Percentiles rank a stretch among this genome's conserved stretches.
Conservation (phyloP, 1,140 invertebrate species). For the Andrena cerasifolii region DNA sequence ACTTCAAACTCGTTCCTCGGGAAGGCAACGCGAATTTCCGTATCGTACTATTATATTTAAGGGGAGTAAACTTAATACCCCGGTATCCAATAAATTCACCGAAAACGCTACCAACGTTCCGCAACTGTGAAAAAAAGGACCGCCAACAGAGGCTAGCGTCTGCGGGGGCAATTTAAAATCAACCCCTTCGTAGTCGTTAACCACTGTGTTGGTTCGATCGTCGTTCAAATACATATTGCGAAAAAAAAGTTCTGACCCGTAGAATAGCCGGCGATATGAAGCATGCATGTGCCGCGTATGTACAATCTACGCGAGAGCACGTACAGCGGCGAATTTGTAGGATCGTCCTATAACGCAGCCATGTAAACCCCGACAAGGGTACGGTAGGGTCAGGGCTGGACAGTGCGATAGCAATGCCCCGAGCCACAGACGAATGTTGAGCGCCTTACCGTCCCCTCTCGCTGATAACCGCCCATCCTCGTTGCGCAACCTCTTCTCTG, state of each 20-base stretch:
- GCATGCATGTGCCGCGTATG: constrained; percentile 49
- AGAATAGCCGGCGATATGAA: constrained; percentile 20
- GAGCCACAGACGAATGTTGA: constrained; percentile 73
- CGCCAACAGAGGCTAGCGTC: no score
- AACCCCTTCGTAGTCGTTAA: no score
- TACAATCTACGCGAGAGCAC: constrained; percentile 60
- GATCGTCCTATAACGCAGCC: constrained; percentile 40
- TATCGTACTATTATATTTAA: no score
- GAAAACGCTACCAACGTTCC: no score
- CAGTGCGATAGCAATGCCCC: constrained; percentile 73
- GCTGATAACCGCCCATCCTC: constrained; percentile 72
- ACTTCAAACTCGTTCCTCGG: no score
- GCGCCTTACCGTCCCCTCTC: constrained; percentile 73
- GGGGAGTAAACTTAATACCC: no score
- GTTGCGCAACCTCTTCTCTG: constrained; percentile 62
- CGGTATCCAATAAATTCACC: no score
- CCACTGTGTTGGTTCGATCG: no score
- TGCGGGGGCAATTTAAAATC: no score
- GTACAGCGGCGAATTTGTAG: constrained; percentile 53
- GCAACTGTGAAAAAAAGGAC: no score
- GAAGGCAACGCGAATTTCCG: no score
- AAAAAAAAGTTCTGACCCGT: background rate
- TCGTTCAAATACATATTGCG: constrained; percentile 16
- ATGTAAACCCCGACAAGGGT: constrained; percentile 52
- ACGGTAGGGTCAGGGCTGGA: constrained; percentile 72